A percentile compares a stretch with the other conserved stretches of the same genome.
These are phyloP conservation scores for Gymnocheta viridis DNA, from an alignment of 2,888 invertebrate genomes.

Conservation along the genomic window DNA sequence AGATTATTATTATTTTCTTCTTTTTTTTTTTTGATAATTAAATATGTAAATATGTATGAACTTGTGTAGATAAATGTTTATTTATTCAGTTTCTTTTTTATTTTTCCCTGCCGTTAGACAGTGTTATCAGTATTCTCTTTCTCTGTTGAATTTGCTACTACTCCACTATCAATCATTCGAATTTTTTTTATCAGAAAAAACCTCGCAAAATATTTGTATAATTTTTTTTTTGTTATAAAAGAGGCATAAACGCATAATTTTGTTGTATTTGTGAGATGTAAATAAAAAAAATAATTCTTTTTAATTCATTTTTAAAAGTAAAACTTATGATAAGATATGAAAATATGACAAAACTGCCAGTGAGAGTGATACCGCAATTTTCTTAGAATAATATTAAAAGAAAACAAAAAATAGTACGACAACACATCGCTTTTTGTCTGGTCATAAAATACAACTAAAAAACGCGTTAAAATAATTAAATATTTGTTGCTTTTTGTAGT, in stretches of 20 bases:
- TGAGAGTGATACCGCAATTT: not conserved
- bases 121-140: constrained; percentile 56
- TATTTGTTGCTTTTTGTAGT: not conserved
- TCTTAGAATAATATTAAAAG: not conserved
- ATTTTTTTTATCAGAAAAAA: not conserved
- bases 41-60: not conserved
- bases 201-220: constrained; percentile 4
- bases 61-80: not conserved
- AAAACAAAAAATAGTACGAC: too few relatives aligned
- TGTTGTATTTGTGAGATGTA: not conserved
- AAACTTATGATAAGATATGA: constrained; percentile 62
- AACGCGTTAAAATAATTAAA: not conserved
- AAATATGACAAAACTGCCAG: constrained; percentile 16
- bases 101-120: constrained; percentile 26
- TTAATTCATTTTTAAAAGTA: constrained; percentile 48
- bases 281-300: constrained; percentile 1
- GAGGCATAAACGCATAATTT: not conserved
- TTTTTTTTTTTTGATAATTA: not conserved
- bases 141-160: constrained; percentile 33
- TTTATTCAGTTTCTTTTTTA: not conserved
- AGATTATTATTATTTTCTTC: not conserved
- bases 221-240: not conserved
- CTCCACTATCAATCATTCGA: constrained; percentile 6
- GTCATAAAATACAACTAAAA: constrained; percentile 6
- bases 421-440: constrained; percentile 14